These are phyloP conservation scores for Rhagonycha lutea DNA, from an alignment of 2,888 invertebrate species.

Conservation along the genomic window DNA sequence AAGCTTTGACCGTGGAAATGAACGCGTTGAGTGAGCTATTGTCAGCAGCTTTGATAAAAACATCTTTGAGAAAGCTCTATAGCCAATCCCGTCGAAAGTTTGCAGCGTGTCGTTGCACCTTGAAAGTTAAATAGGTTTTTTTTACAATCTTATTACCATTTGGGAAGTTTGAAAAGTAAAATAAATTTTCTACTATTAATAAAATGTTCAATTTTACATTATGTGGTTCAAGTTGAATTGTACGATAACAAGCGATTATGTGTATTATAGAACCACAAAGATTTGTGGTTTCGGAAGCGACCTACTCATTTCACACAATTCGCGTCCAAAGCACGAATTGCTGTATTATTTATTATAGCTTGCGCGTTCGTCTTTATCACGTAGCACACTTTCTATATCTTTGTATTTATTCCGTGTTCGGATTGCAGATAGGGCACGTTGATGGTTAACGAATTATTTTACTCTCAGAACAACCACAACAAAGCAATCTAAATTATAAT, in stretches of 20 bases:
- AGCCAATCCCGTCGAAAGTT: conserved; percentile 29
- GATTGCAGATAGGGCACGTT: conserved; percentile 38
- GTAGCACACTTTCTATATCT: conserved; percentile 47
- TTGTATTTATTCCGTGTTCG: conserved; percentile 41
- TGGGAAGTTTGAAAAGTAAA: background rate
- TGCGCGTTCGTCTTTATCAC: conserved; percentile 46
- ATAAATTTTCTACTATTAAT: background rate
- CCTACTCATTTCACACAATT: conserved; percentile 32
- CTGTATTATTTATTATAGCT: conserved; percentile 50
- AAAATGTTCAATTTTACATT: conserved; percentile 5
- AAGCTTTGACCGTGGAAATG: conserved; percentile 30
- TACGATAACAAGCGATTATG: background rate
- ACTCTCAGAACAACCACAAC: conserved; percentile 27
- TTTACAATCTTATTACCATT: background rate
- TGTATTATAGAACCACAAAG: conserved; percentile 23
- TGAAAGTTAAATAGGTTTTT: conserved; percentile 23
- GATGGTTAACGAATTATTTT: conserved; percentile 32
- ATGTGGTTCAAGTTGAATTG: background rate
- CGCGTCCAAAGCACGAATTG: conserved; percentile 39
- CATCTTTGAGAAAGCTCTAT: conserved; percentile 24
- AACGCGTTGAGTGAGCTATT: conserved; percentile 31
- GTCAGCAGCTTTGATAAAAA: conserved; percentile 34
- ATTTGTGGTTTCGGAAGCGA: conserved; percentile 26
- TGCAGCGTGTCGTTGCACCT: conserved; percentile 27
- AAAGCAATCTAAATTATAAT: conserved; percentile 35